Percentiles rank a stretch among this genome's conserved stretches.
phyloP scores from a whole-genome alignment of 2,797 vertebrate genomes.

The Anguilla megastoma region DNA sequence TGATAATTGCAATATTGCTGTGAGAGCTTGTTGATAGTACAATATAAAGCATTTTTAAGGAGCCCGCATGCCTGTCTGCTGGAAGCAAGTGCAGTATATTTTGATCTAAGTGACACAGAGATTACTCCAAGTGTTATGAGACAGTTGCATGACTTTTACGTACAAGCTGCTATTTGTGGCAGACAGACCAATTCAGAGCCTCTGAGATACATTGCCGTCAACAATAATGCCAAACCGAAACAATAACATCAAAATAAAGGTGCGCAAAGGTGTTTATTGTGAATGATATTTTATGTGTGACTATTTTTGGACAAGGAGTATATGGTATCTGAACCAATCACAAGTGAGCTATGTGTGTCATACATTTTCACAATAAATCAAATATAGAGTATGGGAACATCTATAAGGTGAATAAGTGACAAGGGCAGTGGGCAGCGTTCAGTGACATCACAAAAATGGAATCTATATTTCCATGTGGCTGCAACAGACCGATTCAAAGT shows the following conservation, averaged over 20 bases:
- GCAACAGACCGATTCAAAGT: neutral
- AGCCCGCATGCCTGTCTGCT: neutral
- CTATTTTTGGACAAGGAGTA: conserved; percentile 28
- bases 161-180: conserved; percentile 35
- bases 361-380: conserved; percentile 25
- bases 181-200: conserved; percentile 36
- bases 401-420: conserved; percentile 14
- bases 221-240: conserved; percentile 16
- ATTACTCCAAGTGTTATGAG: conserved; percentile 7
- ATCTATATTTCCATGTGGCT: neutral
- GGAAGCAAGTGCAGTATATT: neutral
- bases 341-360: conserved; percentile 14
- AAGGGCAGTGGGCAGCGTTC: conserved; percentile 25
- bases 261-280: neutral
- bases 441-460: neutral
- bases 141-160: conserved; percentile 23
- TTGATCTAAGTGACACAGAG: conserved; percentile 9
- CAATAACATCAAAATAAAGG: conserved; percentile 32
- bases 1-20: neutral
- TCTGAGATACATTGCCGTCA: neutral
- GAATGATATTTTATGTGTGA: neutral
- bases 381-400: conserved; percentile 11
- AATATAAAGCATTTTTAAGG: neutral
- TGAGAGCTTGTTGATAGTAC: neutral
- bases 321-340: conserved; percentile 12